These are phyloP conservation scores for Arothron firmamentum DNA, from an alignment of 2,113 vertebrate species.

Conservation along the genomic window DNA sequence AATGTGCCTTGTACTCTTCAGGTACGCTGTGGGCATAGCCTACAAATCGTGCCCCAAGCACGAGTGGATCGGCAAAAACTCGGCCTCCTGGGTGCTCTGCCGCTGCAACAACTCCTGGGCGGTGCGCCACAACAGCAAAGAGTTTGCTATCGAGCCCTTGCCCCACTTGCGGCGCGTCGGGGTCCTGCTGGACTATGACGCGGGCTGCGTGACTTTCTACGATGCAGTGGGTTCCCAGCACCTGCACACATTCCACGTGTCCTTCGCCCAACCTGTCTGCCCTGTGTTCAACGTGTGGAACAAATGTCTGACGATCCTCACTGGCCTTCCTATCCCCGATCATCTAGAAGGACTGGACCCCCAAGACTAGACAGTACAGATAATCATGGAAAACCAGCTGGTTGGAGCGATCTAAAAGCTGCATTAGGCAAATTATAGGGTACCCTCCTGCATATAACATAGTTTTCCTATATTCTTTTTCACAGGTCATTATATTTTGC, in stretches of 20 bases:
- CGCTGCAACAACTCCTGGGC: constrained; percentile 97
- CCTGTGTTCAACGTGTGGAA: constrained; percentile 99
- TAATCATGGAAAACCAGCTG: constrained; percentile 1
- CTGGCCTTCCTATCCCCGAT: constrained; percentile 95
- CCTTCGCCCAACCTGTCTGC: constrained; percentile 91
- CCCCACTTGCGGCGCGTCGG: constrained; percentile 91
- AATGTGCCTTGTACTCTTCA: constrained; percentile 38
- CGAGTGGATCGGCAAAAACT: constrained; percentile 96
- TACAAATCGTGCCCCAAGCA: constrained; percentile 96
- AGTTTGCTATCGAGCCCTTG: constrained; percentile 88
- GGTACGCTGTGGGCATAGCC: constrained; percentile 95
- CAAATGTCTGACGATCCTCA: constrained; percentile 95
- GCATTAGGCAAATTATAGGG: constrained; percentile 4
- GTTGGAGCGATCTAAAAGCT: constrained; percentile 25
- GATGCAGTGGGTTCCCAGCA: constrained; percentile 94
- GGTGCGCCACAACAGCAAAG: constrained; percentile 94
- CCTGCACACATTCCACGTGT: constrained; percentile 91
- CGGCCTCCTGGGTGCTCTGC: constrained; percentile 93
- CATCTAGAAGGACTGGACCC: constrained; percentile 89
- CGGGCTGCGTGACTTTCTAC: constrained; percentile 88
- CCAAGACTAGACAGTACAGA: constrained; percentile 64
- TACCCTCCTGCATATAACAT: not conserved
- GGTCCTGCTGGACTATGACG: constrained; percentile 94
- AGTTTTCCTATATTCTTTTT: too few species aligned
- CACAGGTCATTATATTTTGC: not conserved